phyloP scores from a whole-genome alignment of 2,113 vertebrate species.

The Cochlearius cochlearius region DNA sequence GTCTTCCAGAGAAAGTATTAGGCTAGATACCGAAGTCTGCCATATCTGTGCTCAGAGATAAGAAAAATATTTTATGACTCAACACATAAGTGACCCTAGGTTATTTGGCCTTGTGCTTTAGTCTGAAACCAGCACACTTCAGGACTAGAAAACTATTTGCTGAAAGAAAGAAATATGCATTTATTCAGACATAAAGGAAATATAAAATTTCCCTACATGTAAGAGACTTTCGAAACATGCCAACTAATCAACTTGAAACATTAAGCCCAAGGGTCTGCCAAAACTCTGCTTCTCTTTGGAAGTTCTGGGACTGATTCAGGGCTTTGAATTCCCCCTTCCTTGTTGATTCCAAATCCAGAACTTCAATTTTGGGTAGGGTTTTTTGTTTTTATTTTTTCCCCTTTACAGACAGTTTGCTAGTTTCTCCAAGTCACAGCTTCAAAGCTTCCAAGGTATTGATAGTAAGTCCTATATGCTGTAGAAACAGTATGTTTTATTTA shows the following conservation, averaged over 20 bases:
- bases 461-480: background rate
- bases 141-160: background rate
- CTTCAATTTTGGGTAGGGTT: background rate
- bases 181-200: background rate
- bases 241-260: background rate
- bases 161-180: background rate
- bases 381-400: fast-evolving
- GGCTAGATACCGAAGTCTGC: background rate
- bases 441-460: background rate
- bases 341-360: background rate
- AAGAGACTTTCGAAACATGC: background rate
- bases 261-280: background rate
- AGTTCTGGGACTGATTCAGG: background rate
- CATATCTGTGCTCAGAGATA: background rate
- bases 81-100: background rate
- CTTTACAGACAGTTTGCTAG: background rate
- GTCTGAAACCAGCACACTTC: background rate
- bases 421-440: background rate
- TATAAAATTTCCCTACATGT: background rate
- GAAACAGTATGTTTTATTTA: background rate
- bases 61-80: background rate
- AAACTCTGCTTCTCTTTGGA: background rate
- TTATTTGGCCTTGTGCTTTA: background rate
- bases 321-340: background rate
- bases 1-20: background rate